Percentiles rank a stretch among this genome's conserved stretches.
These are phyloP conservation scores for Seriola aureovittata DNA, from an alignment of 2,113 vertebrate species.

Conservation along the genomic window DNA sequence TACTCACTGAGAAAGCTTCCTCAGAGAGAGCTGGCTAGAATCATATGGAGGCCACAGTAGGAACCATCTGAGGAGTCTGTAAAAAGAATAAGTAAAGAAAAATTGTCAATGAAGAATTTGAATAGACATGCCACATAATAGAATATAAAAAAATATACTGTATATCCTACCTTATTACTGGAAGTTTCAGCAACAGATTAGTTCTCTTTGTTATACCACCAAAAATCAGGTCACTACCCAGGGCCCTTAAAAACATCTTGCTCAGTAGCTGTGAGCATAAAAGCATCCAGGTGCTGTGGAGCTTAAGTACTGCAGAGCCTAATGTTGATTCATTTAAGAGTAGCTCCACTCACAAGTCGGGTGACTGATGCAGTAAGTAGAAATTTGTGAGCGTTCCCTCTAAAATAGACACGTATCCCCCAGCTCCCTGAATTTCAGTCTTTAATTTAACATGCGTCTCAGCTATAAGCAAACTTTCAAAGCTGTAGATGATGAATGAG, in stretches of 20 bases:
- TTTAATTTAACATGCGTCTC: too few relatives aligned
- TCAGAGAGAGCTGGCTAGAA: neutral
- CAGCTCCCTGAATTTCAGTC: too few relatives aligned
- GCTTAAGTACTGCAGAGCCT: neutral
- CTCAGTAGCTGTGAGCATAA: neutral
- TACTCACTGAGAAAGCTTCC: neutral
- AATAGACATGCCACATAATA: too few relatives aligned
- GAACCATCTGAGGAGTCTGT: neutral
- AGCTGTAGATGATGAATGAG: too few relatives aligned
- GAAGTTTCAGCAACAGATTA: neutral
- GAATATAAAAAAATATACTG: too few relatives aligned
- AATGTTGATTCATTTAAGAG: neutral
- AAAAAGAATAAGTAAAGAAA: neutral
- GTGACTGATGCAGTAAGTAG: too few relatives aligned
- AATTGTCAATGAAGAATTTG: too few relatives aligned
- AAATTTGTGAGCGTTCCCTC: neutral
- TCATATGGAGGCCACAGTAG: neutral
- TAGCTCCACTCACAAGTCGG: neutral
- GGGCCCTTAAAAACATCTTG: neutral
- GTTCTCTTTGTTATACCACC: neutral
- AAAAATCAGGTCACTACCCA: neutral
- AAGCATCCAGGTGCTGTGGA: slow-evolving; percentile 5
- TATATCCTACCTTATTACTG: neutral
- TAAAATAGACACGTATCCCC: too few relatives aligned
- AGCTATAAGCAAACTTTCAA: too few relatives aligned